Evolutionary conservation across 2,888 invertebrate genomes (phyloP).

Genomic region (Torymus auratus): DNA sequence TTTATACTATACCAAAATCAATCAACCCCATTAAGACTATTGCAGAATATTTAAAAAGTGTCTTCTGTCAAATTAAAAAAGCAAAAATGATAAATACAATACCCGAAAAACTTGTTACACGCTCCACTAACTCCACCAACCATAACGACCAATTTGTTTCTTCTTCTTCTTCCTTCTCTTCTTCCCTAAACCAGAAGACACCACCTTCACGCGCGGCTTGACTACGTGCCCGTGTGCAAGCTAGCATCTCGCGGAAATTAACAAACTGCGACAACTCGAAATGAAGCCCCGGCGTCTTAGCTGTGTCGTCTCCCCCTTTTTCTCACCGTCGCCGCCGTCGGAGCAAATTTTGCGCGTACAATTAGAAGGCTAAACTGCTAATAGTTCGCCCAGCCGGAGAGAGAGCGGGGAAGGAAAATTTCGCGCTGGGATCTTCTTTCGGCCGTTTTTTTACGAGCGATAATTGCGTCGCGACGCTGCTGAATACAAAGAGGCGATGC

Average conservation of each 20-base stretch:
- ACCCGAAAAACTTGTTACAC: no score
- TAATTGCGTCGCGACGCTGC: constrained; percentile 23
- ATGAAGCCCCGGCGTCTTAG: constrained; percentile 51
- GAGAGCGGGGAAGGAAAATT: constrained; percentile 1
- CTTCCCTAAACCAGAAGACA: neutral
- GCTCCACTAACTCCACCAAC: no score
- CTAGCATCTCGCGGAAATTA: constrained; percentile 53
- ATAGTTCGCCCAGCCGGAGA: constrained; percentile 34
- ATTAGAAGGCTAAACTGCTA: constrained; percentile 54
- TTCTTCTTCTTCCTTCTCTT: no score
- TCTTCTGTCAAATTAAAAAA: no score
- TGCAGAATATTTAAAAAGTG: no score
- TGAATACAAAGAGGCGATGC: neutral
- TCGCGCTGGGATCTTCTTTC: constrained; percentile 18
- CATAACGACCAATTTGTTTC: no score
- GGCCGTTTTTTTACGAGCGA: constrained; percentile 20
- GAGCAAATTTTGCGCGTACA: constrained; percentile 21
- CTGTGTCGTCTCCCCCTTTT: constrained; percentile 26
- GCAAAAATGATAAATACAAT: no score
- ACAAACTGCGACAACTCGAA: constrained; percentile 59
- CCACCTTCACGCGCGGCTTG: constrained; percentile 7
- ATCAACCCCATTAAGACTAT: no score
- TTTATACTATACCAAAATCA: no score
- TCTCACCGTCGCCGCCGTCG: neutral
- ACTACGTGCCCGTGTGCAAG: constrained; percentile 36